A percentile compares a stretch with the other conserved stretches of the same genome.
These are phyloP conservation scores for Micromys minutus DNA, from an alignment of 2,113 vertebrate species.

Conservation along the genomic window DNA sequence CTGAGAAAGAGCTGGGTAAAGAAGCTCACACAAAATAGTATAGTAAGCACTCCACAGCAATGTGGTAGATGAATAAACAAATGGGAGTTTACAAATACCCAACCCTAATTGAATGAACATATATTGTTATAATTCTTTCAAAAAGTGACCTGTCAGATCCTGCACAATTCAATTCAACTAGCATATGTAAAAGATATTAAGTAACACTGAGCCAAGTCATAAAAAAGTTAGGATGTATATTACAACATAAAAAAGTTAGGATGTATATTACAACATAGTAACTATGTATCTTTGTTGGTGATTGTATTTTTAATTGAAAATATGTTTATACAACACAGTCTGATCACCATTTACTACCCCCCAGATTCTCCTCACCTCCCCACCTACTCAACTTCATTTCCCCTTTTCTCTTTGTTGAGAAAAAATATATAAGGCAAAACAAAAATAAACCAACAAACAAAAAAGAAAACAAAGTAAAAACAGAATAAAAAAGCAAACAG, in stretches of 20 bases:
- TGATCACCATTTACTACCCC: not conserved
- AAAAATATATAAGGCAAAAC: not conserved
- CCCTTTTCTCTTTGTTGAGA: not conserved
- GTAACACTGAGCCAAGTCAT: not conserved
- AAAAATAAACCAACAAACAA: not conserved
- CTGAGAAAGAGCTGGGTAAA: not conserved
- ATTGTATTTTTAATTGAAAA: not conserved
- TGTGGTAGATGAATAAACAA: not conserved
- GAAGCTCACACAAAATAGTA: rapidly evolving
- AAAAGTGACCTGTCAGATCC: not conserved
- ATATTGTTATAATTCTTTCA: not conserved
- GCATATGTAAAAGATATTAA: not conserved
- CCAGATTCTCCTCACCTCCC: not conserved
- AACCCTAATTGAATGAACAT: not conserved
- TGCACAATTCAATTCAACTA: not conserved
- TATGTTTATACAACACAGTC: not conserved
- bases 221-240: not conserved
- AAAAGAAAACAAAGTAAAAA: too few species aligned
- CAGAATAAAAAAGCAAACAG: not conserved
- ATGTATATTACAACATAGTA: not conserved
- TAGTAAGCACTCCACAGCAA: not conserved
- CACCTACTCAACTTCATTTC: not conserved
- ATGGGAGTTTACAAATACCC: not conserved
- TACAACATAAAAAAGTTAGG: not conserved
- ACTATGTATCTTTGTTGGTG: not conserved